Conservation (phyloP, 1,140 invertebrate genomes). For the Nymphalis io region DNA sequence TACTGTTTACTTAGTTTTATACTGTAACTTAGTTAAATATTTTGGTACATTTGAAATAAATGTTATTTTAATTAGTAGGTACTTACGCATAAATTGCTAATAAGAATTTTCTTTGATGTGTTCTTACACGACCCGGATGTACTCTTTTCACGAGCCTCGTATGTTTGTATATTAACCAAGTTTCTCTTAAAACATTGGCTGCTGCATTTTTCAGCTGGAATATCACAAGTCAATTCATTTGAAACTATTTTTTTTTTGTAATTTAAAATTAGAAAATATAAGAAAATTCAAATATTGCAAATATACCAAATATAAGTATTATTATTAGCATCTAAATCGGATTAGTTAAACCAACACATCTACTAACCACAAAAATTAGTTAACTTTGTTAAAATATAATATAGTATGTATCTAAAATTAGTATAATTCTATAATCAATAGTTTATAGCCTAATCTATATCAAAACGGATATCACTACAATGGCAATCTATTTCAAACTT, state of each 20-base stretch:
- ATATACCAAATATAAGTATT: constrained; percentile 20
- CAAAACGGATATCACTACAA: constrained; percentile 20
- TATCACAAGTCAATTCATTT: constrained; percentile 35
- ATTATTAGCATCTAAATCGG: constrained; percentile 7
- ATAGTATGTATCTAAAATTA: background rate
- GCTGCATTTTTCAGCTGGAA: constrained; percentile 99
- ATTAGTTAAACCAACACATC: background rate
- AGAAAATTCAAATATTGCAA: constrained; percentile 25
- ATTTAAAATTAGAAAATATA: background rate
- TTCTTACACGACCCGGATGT: constrained; percentile 96
- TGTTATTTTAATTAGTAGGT: background rate
- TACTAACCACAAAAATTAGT: background rate
- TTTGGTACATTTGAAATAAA: background rate
- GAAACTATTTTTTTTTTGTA: constrained; percentile 3
- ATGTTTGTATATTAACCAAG: constrained; percentile 99
- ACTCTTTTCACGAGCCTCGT: constrained; percentile 98
- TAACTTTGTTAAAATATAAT: background rate
- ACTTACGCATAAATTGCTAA: constrained; percentile 99
- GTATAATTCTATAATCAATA: constrained; percentile 11
- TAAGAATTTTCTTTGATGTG: constrained; percentile 99
- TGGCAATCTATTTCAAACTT: constrained; percentile 31
- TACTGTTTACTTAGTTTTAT: too few relatives aligned
- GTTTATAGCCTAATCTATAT: constrained; percentile 20
- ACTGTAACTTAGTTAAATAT: too few relatives aligned
- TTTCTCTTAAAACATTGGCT: constrained; percentile 99